These are phyloP conservation scores for Aselliscus stoliczkanus DNA, from an alignment of 2,797 vertebrate species.

Conservation along the genomic window DNA sequence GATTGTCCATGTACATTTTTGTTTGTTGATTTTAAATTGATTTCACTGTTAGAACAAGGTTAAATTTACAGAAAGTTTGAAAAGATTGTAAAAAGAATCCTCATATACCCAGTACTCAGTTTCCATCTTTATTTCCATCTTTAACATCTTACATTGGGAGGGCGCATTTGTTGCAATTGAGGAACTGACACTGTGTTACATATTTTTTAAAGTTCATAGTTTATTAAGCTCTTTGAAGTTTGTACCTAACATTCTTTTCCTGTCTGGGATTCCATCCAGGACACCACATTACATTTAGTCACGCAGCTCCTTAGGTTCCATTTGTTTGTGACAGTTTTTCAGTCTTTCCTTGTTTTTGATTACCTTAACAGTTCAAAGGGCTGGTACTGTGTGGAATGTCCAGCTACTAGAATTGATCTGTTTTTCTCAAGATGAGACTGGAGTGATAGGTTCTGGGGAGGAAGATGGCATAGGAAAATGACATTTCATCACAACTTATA, in stretches of 20 bases:
- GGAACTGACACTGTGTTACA: not conserved
- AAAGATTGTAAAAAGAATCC: not conserved
- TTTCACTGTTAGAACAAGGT: not conserved
- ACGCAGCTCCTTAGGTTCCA: not conserved
- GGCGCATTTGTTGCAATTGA: not conserved
- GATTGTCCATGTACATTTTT: not conserved
- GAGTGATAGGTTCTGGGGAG: not conserved
- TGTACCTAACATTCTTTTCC: not conserved
- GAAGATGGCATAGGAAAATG: not conserved
- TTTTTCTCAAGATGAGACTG: not conserved
- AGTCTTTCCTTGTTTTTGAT: not conserved
- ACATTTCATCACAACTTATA: no score
- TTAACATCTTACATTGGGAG: not conserved
- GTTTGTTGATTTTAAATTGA: not conserved
- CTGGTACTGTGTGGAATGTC: not conserved
- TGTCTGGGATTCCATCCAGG: not conserved
- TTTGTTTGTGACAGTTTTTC: not conserved
- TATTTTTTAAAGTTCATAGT: not conserved
- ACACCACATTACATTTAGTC: not conserved
- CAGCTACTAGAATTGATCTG: not conserved
- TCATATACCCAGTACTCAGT: not conserved
- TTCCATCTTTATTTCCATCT: not conserved
- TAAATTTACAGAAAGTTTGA: not conserved
- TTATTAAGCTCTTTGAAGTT: not conserved
- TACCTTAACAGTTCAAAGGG: not conserved